Base-by-base conservation (phyloP, 1,140 invertebrate genomes). In the Agrilus planipennis region DNA sequence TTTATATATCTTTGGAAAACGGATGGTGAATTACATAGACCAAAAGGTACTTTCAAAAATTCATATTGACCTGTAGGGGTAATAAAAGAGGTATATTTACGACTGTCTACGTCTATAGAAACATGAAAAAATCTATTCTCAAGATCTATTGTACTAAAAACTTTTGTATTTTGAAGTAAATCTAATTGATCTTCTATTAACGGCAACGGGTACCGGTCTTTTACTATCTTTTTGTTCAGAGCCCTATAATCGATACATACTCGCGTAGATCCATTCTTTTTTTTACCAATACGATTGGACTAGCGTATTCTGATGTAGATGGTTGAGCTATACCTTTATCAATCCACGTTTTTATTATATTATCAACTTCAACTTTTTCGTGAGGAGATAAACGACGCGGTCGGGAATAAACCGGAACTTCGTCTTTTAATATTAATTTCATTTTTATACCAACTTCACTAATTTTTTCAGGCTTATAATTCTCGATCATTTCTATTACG, bases 271-370 rank as follows among this genome's bases (percentile, higher is more conserved):
- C 58, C 58, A 48, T 69, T 62, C 47, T 68, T 68, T 42, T 74
- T 11, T 34, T 49, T 3, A 64, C 61, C 2, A 69, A 34, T 0
- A 69, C 57, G 0, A 69, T 39, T 0, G 64, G 64, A 34, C 58
- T 59, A 10, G 58, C 47, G 56, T 62, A 72, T 25, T 62, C 61
- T 12, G 54, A 55, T 9, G 34, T 34, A 34, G 51, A 55, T 23
- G 41, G 40, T 34, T 23, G 34, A 19, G 58, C 50, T 4, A 58
- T 46, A 15, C 51, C 53, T 19, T 54, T 27, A 2, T 42, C 16
- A 9, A 58, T 22, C 58, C 51, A 61, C 14, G 54, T 45, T 6
- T 54, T 34, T n/a, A 60, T 47, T 25, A 53, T 52, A 3, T 44
- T 38, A 16, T 57, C 45, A n/a, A 61, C 44, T 25, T 49, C 38